Base-by-base conservation (phyloP, 1,140 invertebrate species). In the Dryas iulia region DNA sequence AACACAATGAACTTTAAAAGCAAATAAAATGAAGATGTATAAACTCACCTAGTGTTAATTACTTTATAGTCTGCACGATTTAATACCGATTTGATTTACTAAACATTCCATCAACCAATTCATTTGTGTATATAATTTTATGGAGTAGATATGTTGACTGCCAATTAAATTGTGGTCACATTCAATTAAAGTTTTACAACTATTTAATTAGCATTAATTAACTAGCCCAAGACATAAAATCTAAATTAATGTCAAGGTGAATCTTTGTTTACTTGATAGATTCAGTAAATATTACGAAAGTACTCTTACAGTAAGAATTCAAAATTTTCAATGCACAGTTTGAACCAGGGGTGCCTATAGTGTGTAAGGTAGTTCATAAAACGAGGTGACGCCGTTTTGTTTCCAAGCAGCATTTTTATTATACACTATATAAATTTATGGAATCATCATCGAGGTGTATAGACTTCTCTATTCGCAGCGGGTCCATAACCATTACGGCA, bases 391-490 rank as follows among this genome's bases (percentile, higher is more conserved):
- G 81, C 68, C 73, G 79, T 83, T 83, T 91, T 87, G 89, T 91
- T 63, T 88, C 76, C 76, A 68, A 82, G 72, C 78, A 80, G 74
- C 80, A 72, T 80, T 88, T 90, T 91, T 89, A 91, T 89, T 89
- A 77, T 84, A 83, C 79, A 91, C 89, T 83, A 84, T 91, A 91
- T 91, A 91, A 82, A 84, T 91, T 91, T 91, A 91, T 91, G 87
- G 89, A 90, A 91, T 89, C 84, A 91, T 86, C 87, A 90, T 87
- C 83, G 82, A 83, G 79, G 84, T 87, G 87, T 87, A 91, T 91
- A 79, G 86, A 89, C 85, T 88, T 78, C 81, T 84, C 81, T 84
- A 83, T 87, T 81, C 78, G 69, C 80, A 79, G 81, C 66, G 81
- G 73, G 85, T 88, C 84, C 78, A 91, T 89, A 89, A 91, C 84